Conservation (phyloP, 1,140 invertebrate species). For the Gryon sp. region DNA sequence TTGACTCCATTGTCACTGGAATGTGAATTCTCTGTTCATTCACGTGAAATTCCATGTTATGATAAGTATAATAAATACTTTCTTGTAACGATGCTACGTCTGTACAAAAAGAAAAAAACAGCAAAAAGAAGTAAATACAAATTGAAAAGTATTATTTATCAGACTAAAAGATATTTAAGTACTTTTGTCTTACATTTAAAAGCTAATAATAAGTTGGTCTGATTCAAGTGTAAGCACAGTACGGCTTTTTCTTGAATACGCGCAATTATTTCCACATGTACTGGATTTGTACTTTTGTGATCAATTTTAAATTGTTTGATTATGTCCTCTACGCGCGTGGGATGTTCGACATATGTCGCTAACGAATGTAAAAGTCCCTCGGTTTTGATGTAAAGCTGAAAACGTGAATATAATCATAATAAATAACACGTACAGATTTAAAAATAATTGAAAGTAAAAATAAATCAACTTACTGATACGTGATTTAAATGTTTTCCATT, state of each 20-base stretch:
- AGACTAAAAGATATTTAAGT: not conserved
- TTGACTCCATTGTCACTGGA: conserved; percentile 78
- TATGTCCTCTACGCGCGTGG: conserved; percentile 78
- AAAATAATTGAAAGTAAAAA: conserved; percentile 10
- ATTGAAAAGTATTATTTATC: not conserved
- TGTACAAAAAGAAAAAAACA: too few species aligned
- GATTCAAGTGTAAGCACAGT: conserved; percentile 81
- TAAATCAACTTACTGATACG: conserved; percentile 77
- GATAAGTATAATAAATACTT: conserved; percentile 72
- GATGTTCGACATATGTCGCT: conserved; percentile 73
- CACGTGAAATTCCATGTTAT: conserved; percentile 79
- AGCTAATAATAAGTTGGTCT: conserved; percentile 79
- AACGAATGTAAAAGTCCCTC: conserved; percentile 78
- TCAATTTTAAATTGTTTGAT: conserved; percentile 79
- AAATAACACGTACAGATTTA: too few species aligned
- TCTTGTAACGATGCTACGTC: conserved; percentile 73
- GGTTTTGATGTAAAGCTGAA: conserved; percentile 81
- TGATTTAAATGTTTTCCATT: conserved; percentile 81
- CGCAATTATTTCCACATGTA: conserved; percentile 82
- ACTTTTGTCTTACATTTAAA: conserved; percentile 69
- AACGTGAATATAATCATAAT: too few species aligned
- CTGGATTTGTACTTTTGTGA: conserved; percentile 73
- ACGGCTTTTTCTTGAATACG: conserved; percentile 82
- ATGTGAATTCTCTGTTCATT: conserved; percentile 80
- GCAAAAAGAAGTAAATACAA: conserved; percentile 45